Conservation (phyloP, 2,113 vertebrate genomes). For the Lonchura striata region DNA sequence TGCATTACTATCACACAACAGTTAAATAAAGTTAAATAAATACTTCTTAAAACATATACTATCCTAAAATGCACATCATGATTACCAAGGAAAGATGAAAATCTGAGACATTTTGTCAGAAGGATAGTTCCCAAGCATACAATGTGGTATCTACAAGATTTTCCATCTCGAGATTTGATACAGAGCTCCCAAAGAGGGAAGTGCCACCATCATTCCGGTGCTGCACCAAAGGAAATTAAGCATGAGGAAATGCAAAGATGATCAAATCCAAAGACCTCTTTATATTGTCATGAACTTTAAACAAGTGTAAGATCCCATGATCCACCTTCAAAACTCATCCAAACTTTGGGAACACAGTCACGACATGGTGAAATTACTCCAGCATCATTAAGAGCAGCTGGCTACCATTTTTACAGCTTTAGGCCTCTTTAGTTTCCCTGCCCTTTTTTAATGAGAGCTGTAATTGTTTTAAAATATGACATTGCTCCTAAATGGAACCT, state of each 20-base stretch:
- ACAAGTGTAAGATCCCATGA: neutral
- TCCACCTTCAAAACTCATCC: neutral
- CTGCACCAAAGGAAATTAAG: neutral
- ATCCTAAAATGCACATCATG: neutral
- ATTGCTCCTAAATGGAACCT: neutral
- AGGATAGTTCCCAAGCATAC: neutral
- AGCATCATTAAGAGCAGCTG: neutral
- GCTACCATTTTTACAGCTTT: neutral
- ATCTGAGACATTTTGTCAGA: neutral
- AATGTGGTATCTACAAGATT: neutral
- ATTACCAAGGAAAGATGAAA: neutral
- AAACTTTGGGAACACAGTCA: neutral
- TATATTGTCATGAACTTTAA: neutral
- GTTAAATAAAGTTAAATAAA: neutral
- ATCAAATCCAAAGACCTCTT: neutral
- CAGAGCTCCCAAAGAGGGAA: neutral
- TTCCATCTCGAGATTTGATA: neutral
- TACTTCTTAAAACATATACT: neutral
- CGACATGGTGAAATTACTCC: rapidly evolving
- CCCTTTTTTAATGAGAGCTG: neutral
- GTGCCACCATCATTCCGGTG: neutral
- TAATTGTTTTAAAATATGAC: neutral
- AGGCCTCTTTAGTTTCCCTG: neutral
- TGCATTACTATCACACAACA: neutral
- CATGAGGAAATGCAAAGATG: neutral